Base-by-base conservation (phyloP, 2,797 vertebrate genomes). In the Nannoperca australis region DNA sequence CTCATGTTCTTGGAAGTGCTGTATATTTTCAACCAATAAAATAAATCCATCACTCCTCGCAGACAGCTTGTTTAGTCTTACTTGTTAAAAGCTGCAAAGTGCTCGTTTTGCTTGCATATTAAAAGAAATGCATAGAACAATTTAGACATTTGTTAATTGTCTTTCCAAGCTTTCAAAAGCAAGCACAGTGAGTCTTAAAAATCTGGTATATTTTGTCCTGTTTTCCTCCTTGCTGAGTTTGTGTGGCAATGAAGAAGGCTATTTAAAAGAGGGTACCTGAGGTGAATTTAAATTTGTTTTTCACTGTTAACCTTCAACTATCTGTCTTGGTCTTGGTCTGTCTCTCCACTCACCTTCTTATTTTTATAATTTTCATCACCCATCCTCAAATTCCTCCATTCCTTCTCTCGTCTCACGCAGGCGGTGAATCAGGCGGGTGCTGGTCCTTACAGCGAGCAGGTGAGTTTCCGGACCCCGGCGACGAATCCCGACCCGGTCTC, bases 401-500 rank as follows among this genome's bases (percentile, higher is more conserved):
- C 18, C 7, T 42, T 22, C 5, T 12, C 32, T 18, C 45, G 4
- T 20, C 30, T 72, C 49, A 0, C 60, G 7, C 76, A 99, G 98
- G 98, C 98, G 47, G 85, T 96, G 78, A 99, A 99, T 90, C 96
- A 97, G 89, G 97, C 97, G 1, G 98, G 98, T 59, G 95, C 95
- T 0, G 98, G 98, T 10, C 97, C 97, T 0, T 96, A 96, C 90
- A 98, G 97, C 11, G 97, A 98, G 51, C 94, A 96, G 81, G 95
- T 96, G 50, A 96, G 91, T 79, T 98, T 97, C 94, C 92, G 92
- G 76, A 98, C 97, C 7, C 97, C 97, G 0, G 97, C 98, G 0
- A 93, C 96, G 0, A 94, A 93, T 73, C 98, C 98, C 0, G 97
- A 95, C 45, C 94, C 93, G 0, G 90, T 99, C 34, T 93, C 94